Conservation (phyloP, 2,888 invertebrate species). For the Drosophila mimetica region DNA sequence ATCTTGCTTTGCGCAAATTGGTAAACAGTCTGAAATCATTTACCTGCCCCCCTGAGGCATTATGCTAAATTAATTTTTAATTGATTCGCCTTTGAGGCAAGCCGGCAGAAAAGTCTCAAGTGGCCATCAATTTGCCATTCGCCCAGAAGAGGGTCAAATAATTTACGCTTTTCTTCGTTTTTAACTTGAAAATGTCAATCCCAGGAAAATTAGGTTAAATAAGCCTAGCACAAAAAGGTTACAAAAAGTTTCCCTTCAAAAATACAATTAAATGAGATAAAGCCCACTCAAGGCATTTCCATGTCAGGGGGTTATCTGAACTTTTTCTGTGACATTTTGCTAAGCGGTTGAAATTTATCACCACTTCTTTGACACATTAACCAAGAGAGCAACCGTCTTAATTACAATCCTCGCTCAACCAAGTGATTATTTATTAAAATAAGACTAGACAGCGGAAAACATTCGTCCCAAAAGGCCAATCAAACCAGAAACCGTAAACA, state of each 20-base stretch:
- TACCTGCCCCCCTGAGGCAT: conserved; percentile 18
- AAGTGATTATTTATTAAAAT: conserved; percentile 29
- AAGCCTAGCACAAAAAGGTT: background rate
- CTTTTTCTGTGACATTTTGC: conserved; percentile 2
- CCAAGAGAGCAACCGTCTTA: conserved; percentile 5
- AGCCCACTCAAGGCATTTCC: too few relatives aligned
- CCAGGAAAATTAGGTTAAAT: background rate
- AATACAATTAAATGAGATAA: conserved; percentile 1
- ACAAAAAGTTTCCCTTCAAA: background rate
- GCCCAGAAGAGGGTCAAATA: background rate
- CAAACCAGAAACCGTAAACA: conserved; percentile 18
- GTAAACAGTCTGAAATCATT: conserved; percentile 11
- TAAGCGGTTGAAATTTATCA: background rate
- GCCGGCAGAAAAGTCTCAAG: background rate
- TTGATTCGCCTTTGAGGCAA: conserved; percentile 9
- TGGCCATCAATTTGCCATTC: conserved; percentile 1
- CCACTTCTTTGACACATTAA: conserved; percentile 4
- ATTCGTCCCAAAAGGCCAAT: conserved; percentile 30
- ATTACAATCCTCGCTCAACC: conserved; percentile 19
- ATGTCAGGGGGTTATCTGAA: background rate
- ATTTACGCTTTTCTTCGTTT: background rate
- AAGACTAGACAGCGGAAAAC: conserved; percentile 23
- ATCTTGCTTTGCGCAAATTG: conserved; percentile 17
- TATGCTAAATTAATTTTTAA: conserved; percentile 26
- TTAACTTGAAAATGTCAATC: conserved; percentile 2